Percentiles rank a stretch among this genome's conserved stretches.
Evolutionary conservation across 2,113 vertebrate species (phyloP).

Genomic region (Meleagris gallopavo): DNA sequence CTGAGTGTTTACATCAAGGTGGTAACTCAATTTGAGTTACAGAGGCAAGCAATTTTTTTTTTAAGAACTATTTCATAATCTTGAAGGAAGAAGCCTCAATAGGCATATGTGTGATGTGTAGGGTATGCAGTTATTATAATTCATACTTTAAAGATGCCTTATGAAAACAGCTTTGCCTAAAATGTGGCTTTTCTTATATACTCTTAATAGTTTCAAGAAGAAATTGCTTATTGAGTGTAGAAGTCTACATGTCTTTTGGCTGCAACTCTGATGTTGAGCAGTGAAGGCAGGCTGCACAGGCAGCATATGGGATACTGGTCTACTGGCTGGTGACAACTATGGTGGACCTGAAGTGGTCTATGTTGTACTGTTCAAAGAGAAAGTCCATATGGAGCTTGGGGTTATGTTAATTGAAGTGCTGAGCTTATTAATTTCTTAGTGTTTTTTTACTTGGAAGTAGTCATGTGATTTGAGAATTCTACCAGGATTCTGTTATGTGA

Average conservation of each 20-base stretch:
- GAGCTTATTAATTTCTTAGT: background rate
- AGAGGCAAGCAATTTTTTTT: background rate
- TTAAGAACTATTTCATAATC: background rate
- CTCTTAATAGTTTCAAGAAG: background rate
- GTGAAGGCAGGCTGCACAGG: rapidly evolving
- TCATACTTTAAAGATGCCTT: background rate
- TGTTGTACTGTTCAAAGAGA: background rate
- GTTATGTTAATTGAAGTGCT: background rate
- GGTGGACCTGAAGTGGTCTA: background rate
- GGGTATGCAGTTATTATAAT: background rate
- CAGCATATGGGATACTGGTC: background rate
- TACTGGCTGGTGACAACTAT: background rate
- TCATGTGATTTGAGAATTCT: background rate
- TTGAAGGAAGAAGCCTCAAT: background rate
- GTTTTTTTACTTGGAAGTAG: background rate
- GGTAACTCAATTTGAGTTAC: background rate
- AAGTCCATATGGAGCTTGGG: background rate
- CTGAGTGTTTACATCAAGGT: background rate
- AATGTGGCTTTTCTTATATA: background rate
- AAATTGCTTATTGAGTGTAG: background rate
- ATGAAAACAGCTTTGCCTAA: background rate
- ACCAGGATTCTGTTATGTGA: background rate
- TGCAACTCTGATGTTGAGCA: background rate
- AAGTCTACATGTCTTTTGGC: background rate
- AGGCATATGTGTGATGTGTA: background rate